Evolutionary conservation across 2,888 invertebrate species (phyloP).

Genomic region (Drosophila infuscata): DNA sequence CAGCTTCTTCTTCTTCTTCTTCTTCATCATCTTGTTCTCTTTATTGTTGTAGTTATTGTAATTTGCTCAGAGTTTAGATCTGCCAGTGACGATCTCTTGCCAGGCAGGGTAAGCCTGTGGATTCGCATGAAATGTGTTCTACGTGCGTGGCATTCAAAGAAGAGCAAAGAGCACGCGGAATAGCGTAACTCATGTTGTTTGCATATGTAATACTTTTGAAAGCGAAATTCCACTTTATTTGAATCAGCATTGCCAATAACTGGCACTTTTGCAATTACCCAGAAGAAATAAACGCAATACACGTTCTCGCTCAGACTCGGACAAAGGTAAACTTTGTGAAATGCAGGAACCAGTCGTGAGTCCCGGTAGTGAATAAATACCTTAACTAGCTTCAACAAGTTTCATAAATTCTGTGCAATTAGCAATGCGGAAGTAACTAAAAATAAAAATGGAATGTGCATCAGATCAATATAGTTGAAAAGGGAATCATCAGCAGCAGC

Average conservation of each 20-base stretch:
- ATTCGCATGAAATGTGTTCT: slow-evolving; percentile 65
- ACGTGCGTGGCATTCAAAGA: slow-evolving; percentile 72
- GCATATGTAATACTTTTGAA: slow-evolving; percentile 48
- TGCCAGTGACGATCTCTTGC: slow-evolving; percentile 46
- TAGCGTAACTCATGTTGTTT: slow-evolving; percentile 10
- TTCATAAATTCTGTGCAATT: slow-evolving; percentile 44
- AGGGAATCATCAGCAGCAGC: slow-evolving; percentile 25
- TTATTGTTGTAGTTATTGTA: background rate
- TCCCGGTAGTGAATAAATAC: slow-evolving; percentile 20
- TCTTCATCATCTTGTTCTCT: too few species aligned
- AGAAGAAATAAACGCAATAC: slow-evolving; percentile 22
- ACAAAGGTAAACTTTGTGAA: slow-evolving; percentile 10
- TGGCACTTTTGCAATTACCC: slow-evolving; percentile 29
- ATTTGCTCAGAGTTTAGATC: slow-evolving; percentile 40
- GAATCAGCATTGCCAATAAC: slow-evolving; percentile 21
- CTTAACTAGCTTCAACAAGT: slow-evolving; percentile 48
- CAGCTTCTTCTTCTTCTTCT: background rate
- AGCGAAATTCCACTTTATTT: slow-evolving; percentile 52
- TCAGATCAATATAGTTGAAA: slow-evolving; percentile 39
- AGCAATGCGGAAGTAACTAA: slow-evolving; percentile 65
- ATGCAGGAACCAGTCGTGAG: slow-evolving; percentile 42
- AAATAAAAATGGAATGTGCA: slow-evolving; percentile 18
- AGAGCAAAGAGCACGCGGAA: slow-evolving; percentile 27
- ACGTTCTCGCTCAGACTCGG: slow-evolving; percentile 8
- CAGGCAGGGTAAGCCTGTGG: slow-evolving; percentile 48